A percentile compares a stretch with the other conserved stretches of the same genome.
Conservation (phyloP, 2,113 vertebrate genomes). For the Osmerus mordax region DNA sequence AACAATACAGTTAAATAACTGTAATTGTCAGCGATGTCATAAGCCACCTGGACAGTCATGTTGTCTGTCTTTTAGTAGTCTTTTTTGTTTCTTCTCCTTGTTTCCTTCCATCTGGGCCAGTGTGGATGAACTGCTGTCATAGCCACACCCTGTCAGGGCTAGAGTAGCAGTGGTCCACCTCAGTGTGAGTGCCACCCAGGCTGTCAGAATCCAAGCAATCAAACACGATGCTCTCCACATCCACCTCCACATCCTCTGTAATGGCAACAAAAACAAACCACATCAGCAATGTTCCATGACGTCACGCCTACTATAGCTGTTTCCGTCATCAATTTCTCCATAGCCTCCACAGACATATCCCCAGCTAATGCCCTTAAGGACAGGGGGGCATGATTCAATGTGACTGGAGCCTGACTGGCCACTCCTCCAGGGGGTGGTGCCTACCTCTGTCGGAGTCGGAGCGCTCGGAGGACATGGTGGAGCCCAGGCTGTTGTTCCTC, state of each 20-base stretch:
- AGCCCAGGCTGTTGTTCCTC: constrained; percentile 84
- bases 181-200: constrained; percentile 60
- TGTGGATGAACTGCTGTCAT: constrained; percentile 63
- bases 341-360: no score
- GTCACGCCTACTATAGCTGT: not conserved
- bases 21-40: constrained; percentile 10
- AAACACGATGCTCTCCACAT: constrained; percentile 82
- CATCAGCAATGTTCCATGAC: not conserved
- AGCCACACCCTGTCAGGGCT: constrained; percentile 67
- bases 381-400: no score
- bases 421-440: not conserved
- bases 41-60: constrained; percentile 46
- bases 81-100: constrained; percentile 4
- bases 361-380: no score
- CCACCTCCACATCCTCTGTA: constrained; percentile 88
- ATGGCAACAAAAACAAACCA: not conserved
- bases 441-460: constrained; percentile 85
- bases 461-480: constrained; percentile 81
- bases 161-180: constrained; percentile 89
- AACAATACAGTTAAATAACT: not conserved
- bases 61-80: constrained; percentile 2
- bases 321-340: no score
- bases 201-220: constrained; percentile 72
- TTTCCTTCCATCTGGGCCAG: constrained; percentile 8
- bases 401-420: not conserved